phyloP scores from a whole-genome alignment of 2,113 vertebrate genomes.

The Vulpes vulpes region DNA sequence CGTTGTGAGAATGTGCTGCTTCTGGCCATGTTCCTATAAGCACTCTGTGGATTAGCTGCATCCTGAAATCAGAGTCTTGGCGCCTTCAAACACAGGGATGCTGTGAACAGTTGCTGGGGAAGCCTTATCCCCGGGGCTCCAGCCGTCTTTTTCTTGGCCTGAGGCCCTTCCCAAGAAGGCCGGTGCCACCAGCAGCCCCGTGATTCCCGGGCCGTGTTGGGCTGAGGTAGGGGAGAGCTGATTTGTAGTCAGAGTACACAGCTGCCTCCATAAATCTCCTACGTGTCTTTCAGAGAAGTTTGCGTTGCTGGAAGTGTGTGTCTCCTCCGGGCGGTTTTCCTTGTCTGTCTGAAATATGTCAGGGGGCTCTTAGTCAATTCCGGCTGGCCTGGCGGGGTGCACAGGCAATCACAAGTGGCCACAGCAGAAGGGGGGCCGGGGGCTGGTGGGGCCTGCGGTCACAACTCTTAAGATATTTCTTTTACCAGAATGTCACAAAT shows the following conservation, averaged over 20 bases:
- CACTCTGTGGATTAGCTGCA: not conserved
- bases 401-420: not conserved
- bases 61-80: not conserved
- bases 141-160: not conserved
- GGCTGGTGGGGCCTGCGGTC: not conserved
- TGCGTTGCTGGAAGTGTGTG: constrained; percentile 50
- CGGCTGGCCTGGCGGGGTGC: fast-evolving
- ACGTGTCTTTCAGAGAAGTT: constrained; percentile 27
- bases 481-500: not conserved
- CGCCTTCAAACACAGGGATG: not conserved
- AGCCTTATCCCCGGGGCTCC: not conserved
- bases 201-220: too few species aligned
- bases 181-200: fast-evolving
- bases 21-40: not conserved
- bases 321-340: constrained; percentile 69
- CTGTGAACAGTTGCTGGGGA: not conserved
- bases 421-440: not conserved
- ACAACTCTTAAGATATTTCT: not conserved
- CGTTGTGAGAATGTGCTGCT: not conserved
- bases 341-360: constrained; percentile 50
- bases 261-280: not conserved
- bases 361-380: not conserved
- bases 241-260: not conserved
- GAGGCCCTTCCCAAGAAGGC: too few species aligned
- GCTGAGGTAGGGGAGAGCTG: not conserved